Percentiles rank a stretch among this genome's conserved stretches.
Evolutionary conservation across 1,140 invertebrate genomes (phyloP).

Genomic region (Drosophila kurseongensis): DNA sequence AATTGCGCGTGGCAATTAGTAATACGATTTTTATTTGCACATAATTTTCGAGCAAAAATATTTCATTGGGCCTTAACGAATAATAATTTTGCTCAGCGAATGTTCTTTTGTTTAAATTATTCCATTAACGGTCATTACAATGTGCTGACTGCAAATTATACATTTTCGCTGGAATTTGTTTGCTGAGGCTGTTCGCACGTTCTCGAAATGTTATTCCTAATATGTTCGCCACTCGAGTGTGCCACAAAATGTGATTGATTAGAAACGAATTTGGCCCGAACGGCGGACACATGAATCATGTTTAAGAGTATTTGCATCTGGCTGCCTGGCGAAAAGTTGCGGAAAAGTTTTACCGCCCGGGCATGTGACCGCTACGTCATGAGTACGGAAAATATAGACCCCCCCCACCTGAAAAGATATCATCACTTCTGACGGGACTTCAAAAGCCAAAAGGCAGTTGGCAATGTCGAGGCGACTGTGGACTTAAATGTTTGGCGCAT

Average conservation of each 20-base stretch:
- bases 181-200: conserved; percentile 13
- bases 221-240: conserved; percentile 32
- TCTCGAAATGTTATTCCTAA: conserved; percentile 13
- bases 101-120: conserved; percentile 6
- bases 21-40: conserved; percentile 1
- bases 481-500: conserved; percentile 73
- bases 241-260: conserved; percentile 65
- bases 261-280: conserved; percentile 11
- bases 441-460: conserved; percentile 51
- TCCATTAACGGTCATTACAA: conserved; percentile 27
- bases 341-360: conserved; percentile 41
- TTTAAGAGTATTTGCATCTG: conserved; percentile 47
- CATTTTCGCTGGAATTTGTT: conserved; percentile 30
- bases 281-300: conserved; percentile 33
- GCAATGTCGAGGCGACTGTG: conserved; percentile 54
- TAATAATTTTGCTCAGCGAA: conserved; percentile 9
- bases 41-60: not conserved
- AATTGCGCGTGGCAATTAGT: too few species aligned
- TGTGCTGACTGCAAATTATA: conserved; percentile 13
- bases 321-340: conserved; percentile 47
- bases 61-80: conserved; percentile 1
- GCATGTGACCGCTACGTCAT: conserved; percentile 65
- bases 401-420: conserved; percentile 1
- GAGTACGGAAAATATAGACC: not conserved
- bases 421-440: conserved; percentile 60